Evolutionary conservation across 2,113 vertebrate species (phyloP), one percentile per base, ranked within the genome.

Genomic region (Laticauda laticaudata): DNA sequence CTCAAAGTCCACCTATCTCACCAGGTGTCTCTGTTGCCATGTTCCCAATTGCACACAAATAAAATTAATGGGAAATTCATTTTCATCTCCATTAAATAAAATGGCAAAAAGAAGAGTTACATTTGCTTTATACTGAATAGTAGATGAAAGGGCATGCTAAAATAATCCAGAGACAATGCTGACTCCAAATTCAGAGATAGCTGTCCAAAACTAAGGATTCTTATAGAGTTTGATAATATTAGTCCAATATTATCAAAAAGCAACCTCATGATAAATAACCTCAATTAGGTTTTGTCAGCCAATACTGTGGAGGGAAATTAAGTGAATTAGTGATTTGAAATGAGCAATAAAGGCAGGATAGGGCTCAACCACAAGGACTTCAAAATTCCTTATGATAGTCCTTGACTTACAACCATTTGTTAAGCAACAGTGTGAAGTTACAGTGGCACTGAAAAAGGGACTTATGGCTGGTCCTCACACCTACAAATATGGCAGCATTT

Each of bases 21-120:
- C n/a, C 90, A 95, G 93, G 92, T 91, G 94, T 92, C 93, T 94
- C 91, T 94, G 61, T 56, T 92, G 90, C 90, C 69, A n/a, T 53
- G 64, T 88, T 43, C 59, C 91, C 15, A 87, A 64, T 90, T 90
- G 89, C 54, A 57, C 23, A 24, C n/a, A 64, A 90, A 86, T n/a
- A 86, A 53, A 34, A 93, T 29, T 56, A 53, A 69, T 61, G 56
- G 89, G 55, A 90, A 64, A 29, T 64, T 87, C 56, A 43, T 21
- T 24, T 53, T 93, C 45, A 39, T 29, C 34, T 53, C 56, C 48
- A 51, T 75, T 55, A 81, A 75, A 89, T 39, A 43, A 93, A 43
- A 39, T 86, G 29, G 39, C 48, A 24, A 20, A 86, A 43, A 86
- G 45, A 90, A 93, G 88, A 64, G 1, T 90, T 20, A 20, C 56